Evolutionary conservation across 2,113 vertebrate species (phyloP).

Genomic region (Nestor notabilis): DNA sequence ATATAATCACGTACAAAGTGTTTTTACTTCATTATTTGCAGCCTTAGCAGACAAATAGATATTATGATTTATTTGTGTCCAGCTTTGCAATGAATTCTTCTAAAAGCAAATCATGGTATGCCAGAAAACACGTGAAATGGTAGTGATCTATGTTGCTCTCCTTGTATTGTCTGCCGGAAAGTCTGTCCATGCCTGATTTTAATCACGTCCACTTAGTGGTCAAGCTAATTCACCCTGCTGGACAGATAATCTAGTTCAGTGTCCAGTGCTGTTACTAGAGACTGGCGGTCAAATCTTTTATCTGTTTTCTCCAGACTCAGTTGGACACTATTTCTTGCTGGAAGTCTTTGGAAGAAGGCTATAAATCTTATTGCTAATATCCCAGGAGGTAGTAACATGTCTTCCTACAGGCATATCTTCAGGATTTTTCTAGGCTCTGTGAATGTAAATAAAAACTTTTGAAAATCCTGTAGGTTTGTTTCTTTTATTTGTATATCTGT

Average conservation of each 20-base stretch:
- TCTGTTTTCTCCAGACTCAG: slow-evolving; percentile 5
- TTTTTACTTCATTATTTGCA: background rate
- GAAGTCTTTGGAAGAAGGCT: background rate
- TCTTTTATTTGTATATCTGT: background rate
- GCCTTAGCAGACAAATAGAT: background rate
- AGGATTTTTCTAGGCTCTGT: background rate
- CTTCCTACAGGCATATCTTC: background rate
- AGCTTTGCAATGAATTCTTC: background rate
- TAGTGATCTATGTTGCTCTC: background rate
- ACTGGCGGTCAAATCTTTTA: slow-evolving; percentile 34
- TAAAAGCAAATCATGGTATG: background rate
- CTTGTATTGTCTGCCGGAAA: background rate
- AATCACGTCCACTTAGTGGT: background rate
- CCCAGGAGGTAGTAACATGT: background rate
- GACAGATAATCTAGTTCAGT: background rate
- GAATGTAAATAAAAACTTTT: background rate
- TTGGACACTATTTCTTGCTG: background rate
- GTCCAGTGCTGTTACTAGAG: slow-evolving; percentile 11
- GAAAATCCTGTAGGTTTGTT: background rate
- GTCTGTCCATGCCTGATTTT: background rate
- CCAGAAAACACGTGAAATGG: background rate
- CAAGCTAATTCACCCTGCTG: slow-evolving; percentile 30
- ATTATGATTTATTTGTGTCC: background rate
- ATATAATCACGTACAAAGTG: background rate
- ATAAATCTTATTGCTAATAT: slow-evolving; percentile 17